phyloP scores from a whole-genome alignment of 2,888 invertebrate genomes.

The Lepidocyrtoides sp. region DNA sequence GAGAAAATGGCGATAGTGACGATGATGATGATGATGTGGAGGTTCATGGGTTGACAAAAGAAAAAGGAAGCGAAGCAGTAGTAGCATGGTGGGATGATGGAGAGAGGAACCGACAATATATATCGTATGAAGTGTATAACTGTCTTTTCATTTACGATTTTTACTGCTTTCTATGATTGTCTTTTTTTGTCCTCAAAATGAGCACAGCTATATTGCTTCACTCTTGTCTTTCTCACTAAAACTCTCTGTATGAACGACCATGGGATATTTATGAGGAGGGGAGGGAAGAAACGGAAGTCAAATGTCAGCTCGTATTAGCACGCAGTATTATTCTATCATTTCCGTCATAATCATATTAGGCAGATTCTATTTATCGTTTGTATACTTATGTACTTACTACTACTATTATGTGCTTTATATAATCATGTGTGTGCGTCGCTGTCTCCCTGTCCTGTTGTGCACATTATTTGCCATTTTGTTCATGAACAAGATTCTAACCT shows the following conservation, averaged over 20 bases:
- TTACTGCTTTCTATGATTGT: conserved; percentile 65
- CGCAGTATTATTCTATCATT: conserved; percentile 61
- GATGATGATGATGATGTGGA: conserved; percentile 39
- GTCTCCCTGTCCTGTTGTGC: neutral
- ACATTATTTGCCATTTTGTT: conserved; percentile 9
- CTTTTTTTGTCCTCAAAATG: conserved; percentile 43
- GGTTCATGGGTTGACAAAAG: conserved; percentile 47
- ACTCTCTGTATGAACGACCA: conserved; percentile 10
- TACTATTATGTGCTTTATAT: neutral
- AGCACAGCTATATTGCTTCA: conserved; percentile 43
- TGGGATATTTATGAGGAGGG: conserved; percentile 65
- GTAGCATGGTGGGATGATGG: conserved; percentile 34
- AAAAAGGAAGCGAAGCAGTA: conserved; percentile 33
- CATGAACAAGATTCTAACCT: neutral
- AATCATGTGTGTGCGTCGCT: neutral
- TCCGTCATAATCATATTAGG: conserved; percentile 56
- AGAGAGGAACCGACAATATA: conserved; percentile 32
- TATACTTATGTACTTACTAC: neutral
- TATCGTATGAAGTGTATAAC: conserved; percentile 60
- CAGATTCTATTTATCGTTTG: conserved; percentile 63
- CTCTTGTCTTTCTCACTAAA: neutral
- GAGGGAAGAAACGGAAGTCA: conserved; percentile 63
- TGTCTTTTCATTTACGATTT: conserved; percentile 71
- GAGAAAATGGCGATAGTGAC: conserved; percentile 10
- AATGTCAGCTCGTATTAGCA: conserved; percentile 62